A percentile compares a stretch with the other conserved stretches of the same genome.
Conservation (phyloP, 2,888 invertebrate genomes). For the Eristalis intricaria region DNA sequence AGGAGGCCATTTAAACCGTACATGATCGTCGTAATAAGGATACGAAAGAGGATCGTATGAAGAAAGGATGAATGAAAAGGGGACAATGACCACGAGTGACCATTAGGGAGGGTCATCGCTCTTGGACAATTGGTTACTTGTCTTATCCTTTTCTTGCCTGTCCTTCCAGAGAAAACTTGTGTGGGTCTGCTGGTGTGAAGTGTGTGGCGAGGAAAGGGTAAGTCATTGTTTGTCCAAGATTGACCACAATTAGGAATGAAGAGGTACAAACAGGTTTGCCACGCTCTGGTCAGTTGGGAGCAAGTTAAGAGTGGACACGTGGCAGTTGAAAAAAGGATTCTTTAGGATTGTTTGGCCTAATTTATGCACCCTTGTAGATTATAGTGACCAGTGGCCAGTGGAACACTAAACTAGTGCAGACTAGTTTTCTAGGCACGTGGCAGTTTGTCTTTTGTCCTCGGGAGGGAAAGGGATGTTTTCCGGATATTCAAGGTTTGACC, state of each 20-base stretch:
- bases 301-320: conserved; percentile 40
- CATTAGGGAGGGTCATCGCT: conserved; percentile 19
- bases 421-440: conserved; percentile 9
- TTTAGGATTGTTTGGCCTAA: background rate
- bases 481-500: background rate
- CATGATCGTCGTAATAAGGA: conserved; percentile 22
- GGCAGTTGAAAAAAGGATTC: conserved; percentile 25
- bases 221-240: conserved; percentile 1
- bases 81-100: background rate
- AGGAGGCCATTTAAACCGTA: conserved; percentile 25
- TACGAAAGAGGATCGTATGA: no score
- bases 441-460: background rate
- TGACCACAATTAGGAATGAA: conserved; percentile 40
- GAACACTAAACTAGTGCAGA: background rate
- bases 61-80: conserved; percentile 6
- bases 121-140: conserved; percentile 23
- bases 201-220: conserved; percentile 18
- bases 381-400: conserved; percentile 27
- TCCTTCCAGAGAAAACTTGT: background rate
- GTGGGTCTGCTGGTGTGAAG: conserved; percentile 14
- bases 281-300: conserved; percentile 44
- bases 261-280: conserved; percentile 33
- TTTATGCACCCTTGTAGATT: conserved; percentile 42
- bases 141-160: conserved; percentile 10
- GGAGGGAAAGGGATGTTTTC: background rate